Evolutionary conservation across 2,797 vertebrate genomes (phyloP), one percentile per base, ranked within the genome.

Genomic region (Acanthurus leucopareius): DNA sequence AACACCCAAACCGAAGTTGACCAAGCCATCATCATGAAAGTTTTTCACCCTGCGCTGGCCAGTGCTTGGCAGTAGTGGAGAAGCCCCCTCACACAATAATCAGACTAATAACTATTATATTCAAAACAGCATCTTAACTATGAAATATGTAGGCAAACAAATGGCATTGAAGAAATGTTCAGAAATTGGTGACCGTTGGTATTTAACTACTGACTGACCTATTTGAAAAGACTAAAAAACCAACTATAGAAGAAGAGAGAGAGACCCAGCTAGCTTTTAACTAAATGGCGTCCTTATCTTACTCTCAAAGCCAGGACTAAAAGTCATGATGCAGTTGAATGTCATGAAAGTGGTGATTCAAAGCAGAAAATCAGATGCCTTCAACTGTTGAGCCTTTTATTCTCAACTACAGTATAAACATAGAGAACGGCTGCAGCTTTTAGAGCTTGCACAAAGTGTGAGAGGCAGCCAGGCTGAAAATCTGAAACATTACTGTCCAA

Each of bases 381-480:
- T 42, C 13, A 20, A 69, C 62, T 62, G 61, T 47, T 49, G 48
- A 60, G 73, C 47, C 62, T 61, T 75, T 75, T 75, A 60, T 66
- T 75, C 66, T 75, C 67, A 70, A 65, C 72, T 32, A 45, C 53
- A 20, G 38, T 22, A 0, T 11, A 22, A 66, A 70, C 65, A 70
- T 16, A 6, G 71, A 47, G 11, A 45, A 63, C 2, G 10, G n/a
- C 58, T 64, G 65, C 65, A 70, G 60, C 67, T 60, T 65, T 70
- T 54, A 70, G 61, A 66, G 48, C 48, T 20, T 47, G 40, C 58
- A 58, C 45, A 25, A 3, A 56, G 69, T 4, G 14, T 10, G 49
- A 79, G 58, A 62, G 42, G 35, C 69, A 57, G 44, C 44, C 69
- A 56, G 42, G 49, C 69, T 20, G 56, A 71, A 72, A 45, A 51